Base-by-base conservation (phyloP, 2,113 vertebrate genomes). In the Zosterops borbonicus region DNA sequence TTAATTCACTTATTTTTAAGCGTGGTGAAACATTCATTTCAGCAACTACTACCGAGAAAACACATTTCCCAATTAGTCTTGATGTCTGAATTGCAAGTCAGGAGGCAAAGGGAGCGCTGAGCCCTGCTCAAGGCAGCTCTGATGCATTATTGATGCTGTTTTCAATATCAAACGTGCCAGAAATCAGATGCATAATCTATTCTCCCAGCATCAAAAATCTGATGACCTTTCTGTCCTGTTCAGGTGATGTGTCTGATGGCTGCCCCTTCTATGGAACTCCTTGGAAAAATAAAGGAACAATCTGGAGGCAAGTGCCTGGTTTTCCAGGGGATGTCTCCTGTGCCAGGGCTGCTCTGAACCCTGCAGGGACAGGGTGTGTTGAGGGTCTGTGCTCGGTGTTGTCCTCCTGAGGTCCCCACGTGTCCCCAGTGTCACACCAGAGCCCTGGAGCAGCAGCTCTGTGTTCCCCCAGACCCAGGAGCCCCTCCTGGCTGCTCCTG, bases 101-200 rank as follows among this genome's bases (percentile, higher is more conserved):
- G 92, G 83, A 94, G 84, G 69, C 89, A 87, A 31, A 82, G 53
- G n/a, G 68, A 86, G 47, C 2, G 33, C 73, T 17, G 62, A 90
- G 80, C 62, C 63, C 68, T 37, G 79, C 88, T 91, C 35, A n/a
- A 93, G 88, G 76, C 83, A 85, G 63, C 83, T 77, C 88, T 89
- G 82, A 90, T 96, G 92, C 90, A 96, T 96, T 95, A 95, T 96
- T 96, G 64, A 96, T 97, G 91, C 79, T 90, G 9, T 59, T 93
- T 93, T 96, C 95, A 93, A 86, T 90, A 90, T 89, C 90, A 96
- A 63, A 93, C 71, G 14, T 69, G 67, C 50, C 91, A 83, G 84
- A 67, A 81, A 95, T 83, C 77, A n/a, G 63, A 58, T 60, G 37
- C 74, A 29, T 62, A 44, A 87, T 71, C 65, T 64, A 13, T 83